These are phyloP conservation scores for Rhagologus leucostigma DNA, from an alignment of 2,113 vertebrate genomes.

Conservation along the genomic window DNA sequence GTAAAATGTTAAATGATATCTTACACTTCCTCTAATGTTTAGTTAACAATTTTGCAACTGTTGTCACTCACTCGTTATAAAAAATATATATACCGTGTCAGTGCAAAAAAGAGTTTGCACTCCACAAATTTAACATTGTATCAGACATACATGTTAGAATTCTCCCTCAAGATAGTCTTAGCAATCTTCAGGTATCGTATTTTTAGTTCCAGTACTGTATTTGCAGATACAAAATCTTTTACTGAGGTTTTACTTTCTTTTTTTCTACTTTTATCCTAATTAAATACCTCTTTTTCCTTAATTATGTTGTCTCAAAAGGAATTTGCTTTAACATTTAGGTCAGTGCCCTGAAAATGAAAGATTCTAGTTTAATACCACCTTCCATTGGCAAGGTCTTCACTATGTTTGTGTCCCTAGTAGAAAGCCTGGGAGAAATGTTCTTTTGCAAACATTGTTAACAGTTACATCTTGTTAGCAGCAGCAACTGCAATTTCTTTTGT, in stretches of 20 bases:
- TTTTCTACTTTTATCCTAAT: neutral
- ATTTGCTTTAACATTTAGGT: neutral
- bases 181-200: accelerated
- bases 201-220: neutral
- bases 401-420: neutral
- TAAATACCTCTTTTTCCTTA: neutral
- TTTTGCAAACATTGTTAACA: neutral
- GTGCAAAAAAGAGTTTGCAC: neutral
- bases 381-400: neutral
- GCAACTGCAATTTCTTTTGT: neutral
- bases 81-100: neutral
- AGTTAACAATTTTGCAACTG: neutral
- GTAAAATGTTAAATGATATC: neutral
- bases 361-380: neutral
- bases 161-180: neutral
- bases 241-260: neutral
- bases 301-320: neutral
- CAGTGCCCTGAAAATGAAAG: neutral
- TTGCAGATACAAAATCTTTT: neutral
- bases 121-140: neutral
- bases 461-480: neutral
- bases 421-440: neutral
- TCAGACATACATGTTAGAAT: neutral
- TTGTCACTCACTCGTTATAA: neutral
- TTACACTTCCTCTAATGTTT: neutral